These are phyloP conservation scores for Choristoneura rosaceana DNA, from an alignment of 2,888 invertebrate genomes.

Conservation along the genomic window DNA sequence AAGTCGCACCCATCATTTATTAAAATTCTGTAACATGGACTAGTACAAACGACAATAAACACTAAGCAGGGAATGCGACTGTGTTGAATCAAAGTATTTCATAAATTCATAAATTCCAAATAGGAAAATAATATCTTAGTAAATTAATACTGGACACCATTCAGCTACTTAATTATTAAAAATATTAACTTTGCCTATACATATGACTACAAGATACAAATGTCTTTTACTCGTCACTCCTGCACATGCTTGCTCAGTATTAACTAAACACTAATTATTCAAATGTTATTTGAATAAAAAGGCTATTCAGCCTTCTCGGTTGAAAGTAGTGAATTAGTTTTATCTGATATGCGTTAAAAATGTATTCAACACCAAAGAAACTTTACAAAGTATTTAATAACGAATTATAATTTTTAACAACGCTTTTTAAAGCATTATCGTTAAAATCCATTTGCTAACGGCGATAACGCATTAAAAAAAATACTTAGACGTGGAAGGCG, in stretches of 20 bases:
- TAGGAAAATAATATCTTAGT: constrained; percentile 41
- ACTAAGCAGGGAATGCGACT: constrained; percentile 49
- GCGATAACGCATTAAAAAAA: neutral
- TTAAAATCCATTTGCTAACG: neutral
- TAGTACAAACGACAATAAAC: constrained; percentile 13
- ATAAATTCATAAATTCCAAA: constrained; percentile 4
- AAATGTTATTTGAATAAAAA: constrained; percentile 11
- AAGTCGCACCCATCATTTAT: constrained; percentile 4
- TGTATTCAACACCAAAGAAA: constrained; percentile 4
- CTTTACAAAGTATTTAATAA: constrained; percentile 6
- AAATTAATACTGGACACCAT: constrained; percentile 61
- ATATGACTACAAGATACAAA: constrained; percentile 54
- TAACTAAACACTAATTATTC: constrained; percentile 35
- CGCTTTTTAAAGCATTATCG: neutral
- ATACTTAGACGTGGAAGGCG: neutral
- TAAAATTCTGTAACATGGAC: constrained; percentile 7
- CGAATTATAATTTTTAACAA: constrained; percentile 26
- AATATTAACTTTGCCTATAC: constrained; percentile 48
- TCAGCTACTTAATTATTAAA: constrained; percentile 54
- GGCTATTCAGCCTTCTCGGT: neutral
- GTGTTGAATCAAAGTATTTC: constrained; percentile 16
- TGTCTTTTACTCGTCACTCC: constrained; percentile 58
- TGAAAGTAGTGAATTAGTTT: neutral
- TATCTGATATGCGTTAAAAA: constrained; percentile 17
- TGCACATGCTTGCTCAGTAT: constrained; percentile 46